Base-by-base conservation (phyloP, 2,113 vertebrate species). In the Lophius piscatorius region DNA sequence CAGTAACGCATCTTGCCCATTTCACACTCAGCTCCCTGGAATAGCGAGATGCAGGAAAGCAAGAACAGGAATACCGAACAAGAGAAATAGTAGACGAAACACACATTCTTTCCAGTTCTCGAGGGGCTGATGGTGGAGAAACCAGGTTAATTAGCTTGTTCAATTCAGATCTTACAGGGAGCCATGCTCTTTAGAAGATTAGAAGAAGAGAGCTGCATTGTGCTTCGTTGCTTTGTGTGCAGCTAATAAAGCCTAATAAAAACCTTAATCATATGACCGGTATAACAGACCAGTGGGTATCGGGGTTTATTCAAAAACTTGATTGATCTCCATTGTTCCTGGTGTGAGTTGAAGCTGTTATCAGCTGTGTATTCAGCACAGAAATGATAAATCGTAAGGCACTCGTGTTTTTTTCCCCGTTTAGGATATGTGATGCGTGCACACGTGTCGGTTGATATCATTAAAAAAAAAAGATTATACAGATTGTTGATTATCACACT, bases 61-160 rank as follows among this genome's bases (percentile, higher is more conserved):
- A n/a, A 14, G 24, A 28, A 8, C 4, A 17, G 18, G 9, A 7
- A 42, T 8, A 22, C 14, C 9, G 9, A 12, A 5, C 67, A 58
- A 50, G 26, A 21, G 26, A 42, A 33, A 29, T 36, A 12, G 12
- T 10, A 34, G 17, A 68, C 24, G 23, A 39, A 11, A 46, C 56
- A 64, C 72, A 52, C 69, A 58, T 84, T 54, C 76, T 69, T 58
- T 88, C 73, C 80, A 34, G 72, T 74, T 92, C 92, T 91, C 91
- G 84, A 88, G 82, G 86, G 91, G 83, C 73, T 3, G 87, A 89
- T 91, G 88, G 85, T 76, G 81, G 81, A 82, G 84, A 92, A 90
- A 92, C 77, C 90, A 92, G 93, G 90, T 93, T 95, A 95, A 95
- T 96, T 92, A 89, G 89, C 84, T 92, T 89, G 86, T 87, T 91